Percentiles rank a stretch among this genome's conserved stretches.
These are phyloP conservation scores for Tinamus guttatus DNA, from an alignment of 2,113 vertebrate genomes.

Conservation along the genomic window DNA sequence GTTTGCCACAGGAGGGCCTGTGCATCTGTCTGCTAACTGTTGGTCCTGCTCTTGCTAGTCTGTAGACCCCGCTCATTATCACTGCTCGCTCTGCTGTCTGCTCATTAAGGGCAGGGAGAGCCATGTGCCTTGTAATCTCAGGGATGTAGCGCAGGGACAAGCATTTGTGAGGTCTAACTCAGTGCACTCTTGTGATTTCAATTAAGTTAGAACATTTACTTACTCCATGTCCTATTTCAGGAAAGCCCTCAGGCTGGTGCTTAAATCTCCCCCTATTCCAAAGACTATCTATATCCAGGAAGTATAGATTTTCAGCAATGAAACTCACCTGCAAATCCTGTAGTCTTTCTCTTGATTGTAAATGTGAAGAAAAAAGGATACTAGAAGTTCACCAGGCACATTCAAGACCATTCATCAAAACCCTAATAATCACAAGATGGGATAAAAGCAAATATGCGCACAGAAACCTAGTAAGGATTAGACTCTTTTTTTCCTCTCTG, in stretches of 20 bases:
- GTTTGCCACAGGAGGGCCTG: not conserved
- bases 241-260: not conserved
- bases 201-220: not conserved
- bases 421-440: not conserved
- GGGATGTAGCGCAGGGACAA: accelerated
- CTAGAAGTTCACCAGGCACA: not conserved
- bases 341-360: not conserved
- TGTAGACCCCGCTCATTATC: not conserved
- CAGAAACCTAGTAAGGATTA: not conserved
- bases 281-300: too few species aligned
- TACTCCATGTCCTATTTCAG: not conserved
- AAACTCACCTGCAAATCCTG: not conserved
- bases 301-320: not conserved
- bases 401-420: not conserved
- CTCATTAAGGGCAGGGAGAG: not conserved
- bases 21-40: not conserved
- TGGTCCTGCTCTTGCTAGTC: not conserved
- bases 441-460: not conserved
- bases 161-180: not conserved
- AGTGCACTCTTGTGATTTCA: not conserved
- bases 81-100: not conserved
- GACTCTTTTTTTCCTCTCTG: not conserved
- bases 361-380: not conserved
- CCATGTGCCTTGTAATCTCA: not conserved
- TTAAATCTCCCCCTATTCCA: not conserved